These are phyloP conservation scores for Arctia plantaginis DNA, from an alignment of 2,888 invertebrate genomes.

Conservation along the genomic window DNA sequence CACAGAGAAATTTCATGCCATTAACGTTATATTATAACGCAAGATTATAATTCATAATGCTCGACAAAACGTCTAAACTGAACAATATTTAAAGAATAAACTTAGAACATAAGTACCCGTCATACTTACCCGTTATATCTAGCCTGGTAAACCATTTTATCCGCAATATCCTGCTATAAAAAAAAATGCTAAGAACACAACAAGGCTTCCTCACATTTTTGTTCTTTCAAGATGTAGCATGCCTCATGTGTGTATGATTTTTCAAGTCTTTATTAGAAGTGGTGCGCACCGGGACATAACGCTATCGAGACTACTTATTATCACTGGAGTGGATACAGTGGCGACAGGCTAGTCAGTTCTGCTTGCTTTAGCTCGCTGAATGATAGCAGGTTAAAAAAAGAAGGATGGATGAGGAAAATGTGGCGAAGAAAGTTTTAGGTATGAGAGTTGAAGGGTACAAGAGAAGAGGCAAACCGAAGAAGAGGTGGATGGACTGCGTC, in stretches of 20 bases:
- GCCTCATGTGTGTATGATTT: neutral
- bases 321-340: no score
- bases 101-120: neutral
- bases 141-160: neutral
- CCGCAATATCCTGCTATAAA: neutral
- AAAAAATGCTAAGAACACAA: neutral
- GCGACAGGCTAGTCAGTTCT: no score
- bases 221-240: neutral
- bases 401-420: no score
- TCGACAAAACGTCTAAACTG: neutral
- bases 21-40: neutral
- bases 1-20: neutral
- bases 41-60: neutral
- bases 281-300: neutral
- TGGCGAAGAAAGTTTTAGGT: no score
- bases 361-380: no score
- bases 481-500: no score
- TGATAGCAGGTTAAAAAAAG: no score
- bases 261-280: neutral
- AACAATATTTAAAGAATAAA: neutral
- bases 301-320: neutral
- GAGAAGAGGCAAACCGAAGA: no score
- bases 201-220: neutral
- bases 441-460: no score
- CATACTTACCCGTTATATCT: neutral